Conservation (phyloP, 2,113 vertebrate genomes). For the Tyrannus savana region DNA sequence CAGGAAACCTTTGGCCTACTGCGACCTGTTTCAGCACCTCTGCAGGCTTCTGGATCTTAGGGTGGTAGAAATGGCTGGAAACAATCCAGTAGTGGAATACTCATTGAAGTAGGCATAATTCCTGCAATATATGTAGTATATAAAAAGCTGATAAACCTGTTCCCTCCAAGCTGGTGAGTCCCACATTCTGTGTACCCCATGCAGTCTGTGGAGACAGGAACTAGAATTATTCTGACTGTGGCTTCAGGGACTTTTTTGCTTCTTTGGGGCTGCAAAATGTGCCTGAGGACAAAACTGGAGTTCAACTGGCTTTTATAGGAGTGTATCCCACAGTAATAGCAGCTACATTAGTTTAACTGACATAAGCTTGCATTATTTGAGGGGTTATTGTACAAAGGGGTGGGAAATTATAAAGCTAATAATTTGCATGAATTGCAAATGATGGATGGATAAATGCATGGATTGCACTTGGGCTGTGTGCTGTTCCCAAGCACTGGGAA, state of each 20-base stretch:
- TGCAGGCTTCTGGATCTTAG: not conserved
- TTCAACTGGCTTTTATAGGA: not conserved
- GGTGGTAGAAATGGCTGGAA: not conserved
- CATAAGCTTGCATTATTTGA: not conserved
- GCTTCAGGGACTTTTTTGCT: not conserved
- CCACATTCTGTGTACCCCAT: not conserved
- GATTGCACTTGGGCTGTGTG: not conserved
- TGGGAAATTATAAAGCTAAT: not conserved
- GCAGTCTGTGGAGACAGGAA: not conserved
- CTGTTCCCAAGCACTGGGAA: rapidly evolving
- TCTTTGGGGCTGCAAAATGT: not conserved
- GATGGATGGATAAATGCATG: too few species aligned
- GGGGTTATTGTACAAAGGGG: not conserved
- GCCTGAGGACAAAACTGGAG: not conserved
- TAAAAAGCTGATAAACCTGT: not conserved
- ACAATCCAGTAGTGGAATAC: not conserved
- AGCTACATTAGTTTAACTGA: not conserved
- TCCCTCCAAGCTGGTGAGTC: not conserved
- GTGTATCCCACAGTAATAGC: not conserved
- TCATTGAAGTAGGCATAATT: not conserved
- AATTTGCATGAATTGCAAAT: not conserved
- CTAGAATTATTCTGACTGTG: not conserved
- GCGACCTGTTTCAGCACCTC: not conserved
- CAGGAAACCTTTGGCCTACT: not conserved
- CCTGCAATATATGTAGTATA: not conserved